Percentiles rank a stretch among this genome's conserved stretches.
These are phyloP conservation scores for Microctenopoma steveboyesi DNA, from an alignment of 2,797 vertebrate species.

Conservation along the genomic window DNA sequence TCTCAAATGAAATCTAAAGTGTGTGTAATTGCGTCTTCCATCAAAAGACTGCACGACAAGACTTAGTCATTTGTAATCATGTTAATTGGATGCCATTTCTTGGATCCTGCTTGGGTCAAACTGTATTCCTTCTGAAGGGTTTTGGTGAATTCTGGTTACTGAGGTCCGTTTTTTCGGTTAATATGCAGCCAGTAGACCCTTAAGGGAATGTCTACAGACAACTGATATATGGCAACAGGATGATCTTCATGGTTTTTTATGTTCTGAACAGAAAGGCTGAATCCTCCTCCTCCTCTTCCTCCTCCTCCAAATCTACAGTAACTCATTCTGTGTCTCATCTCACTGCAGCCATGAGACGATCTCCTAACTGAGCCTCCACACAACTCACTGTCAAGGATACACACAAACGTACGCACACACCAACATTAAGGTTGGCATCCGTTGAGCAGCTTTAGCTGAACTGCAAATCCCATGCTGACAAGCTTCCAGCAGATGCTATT, in stretches of 20 bases:
- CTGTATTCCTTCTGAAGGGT: slow-evolving; percentile 3
- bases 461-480: slow-evolving; percentile 45
- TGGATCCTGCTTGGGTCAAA: slow-evolving; percentile 21
- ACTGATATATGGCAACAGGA: slow-evolving; percentile 58
- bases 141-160: slow-evolving; percentile 16
- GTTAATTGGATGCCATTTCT: slow-evolving; percentile 18
- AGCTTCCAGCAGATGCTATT: slow-evolving; percentile 43
- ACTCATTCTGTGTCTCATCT: slow-evolving; percentile 28
- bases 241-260: slow-evolving; percentile 38
- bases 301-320: slow-evolving; percentile 37
- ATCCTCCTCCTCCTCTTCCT: slow-evolving; percentile 48
- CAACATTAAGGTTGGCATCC: slow-evolving; percentile 31
- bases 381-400: slow-evolving; percentile 36
- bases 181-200: slow-evolving; percentile 44
- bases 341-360: slow-evolving; percentile 24
- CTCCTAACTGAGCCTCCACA: slow-evolving; percentile 39
- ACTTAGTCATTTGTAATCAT: slow-evolving; percentile 38
- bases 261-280: slow-evolving; percentile 20
- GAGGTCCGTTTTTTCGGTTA: slow-evolving; percentile 26
- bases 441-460: slow-evolving; percentile 22
- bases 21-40: slow-evolving; percentile 19
- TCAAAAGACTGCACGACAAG: slow-evolving; percentile 23
- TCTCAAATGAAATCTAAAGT: slow-evolving; percentile 1
- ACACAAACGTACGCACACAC: slow-evolving; percentile 12
- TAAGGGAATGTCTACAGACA: slow-evolving; percentile 21